Conservation (phyloP, 2,888 invertebrate species). For the Gryllus longicercus region DNA sequence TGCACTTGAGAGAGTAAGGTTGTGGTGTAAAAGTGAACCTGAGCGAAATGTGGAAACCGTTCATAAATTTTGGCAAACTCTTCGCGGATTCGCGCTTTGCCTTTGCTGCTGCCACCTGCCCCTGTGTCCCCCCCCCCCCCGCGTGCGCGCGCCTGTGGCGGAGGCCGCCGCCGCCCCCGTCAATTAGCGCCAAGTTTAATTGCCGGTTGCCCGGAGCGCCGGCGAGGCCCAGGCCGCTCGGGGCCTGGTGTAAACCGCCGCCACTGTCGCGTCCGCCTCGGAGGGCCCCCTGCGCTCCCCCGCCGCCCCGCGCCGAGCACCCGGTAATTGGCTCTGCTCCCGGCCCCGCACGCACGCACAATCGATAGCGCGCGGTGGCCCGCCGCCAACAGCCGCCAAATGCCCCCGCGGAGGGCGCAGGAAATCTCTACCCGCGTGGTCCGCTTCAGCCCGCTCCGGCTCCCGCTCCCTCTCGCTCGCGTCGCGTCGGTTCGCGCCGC, state of each 20-base stretch:
- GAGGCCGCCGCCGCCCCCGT: background rate
- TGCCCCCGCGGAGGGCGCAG: background rate
- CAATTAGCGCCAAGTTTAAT: slow-evolving; percentile 8
- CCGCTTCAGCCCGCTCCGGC: no score
- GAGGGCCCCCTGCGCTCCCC: background rate
- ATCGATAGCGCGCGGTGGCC: slow-evolving; percentile 7
- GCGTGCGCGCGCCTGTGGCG: background rate
- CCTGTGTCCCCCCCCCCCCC: background rate
- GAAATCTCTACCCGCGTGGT: no score
- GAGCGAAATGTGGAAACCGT: no score
- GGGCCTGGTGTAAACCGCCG: slow-evolving; percentile 5
- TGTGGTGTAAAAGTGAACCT: no score
- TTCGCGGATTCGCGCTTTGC: no score
- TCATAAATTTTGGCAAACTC: no score
- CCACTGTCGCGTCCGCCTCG: slow-evolving; percentile 5
- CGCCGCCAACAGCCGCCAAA: background rate
- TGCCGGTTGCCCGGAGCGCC: background rate
- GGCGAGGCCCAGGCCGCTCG: background rate
- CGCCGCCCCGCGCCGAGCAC: background rate
- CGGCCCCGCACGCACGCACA: background rate
- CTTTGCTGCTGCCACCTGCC: background rate
- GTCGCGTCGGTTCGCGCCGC: no score
- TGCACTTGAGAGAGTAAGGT: no score
- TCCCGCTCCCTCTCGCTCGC: no score
- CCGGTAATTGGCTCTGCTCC: slow-evolving; percentile 17